phyloP scores from a whole-genome alignment of 2,888 invertebrate species.

The Steromphala cineraria region DNA sequence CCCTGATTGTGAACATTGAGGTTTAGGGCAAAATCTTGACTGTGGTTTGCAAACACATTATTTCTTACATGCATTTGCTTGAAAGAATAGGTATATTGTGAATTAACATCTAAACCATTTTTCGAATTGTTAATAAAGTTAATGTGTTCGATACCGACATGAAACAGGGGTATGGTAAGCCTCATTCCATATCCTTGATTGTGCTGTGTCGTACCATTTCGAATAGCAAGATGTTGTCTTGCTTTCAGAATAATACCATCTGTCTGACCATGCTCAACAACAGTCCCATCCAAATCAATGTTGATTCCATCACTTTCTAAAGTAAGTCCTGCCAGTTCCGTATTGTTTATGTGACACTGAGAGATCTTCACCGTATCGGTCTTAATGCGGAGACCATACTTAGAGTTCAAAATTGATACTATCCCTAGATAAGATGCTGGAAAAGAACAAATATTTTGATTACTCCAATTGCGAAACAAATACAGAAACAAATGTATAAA shows the following conservation, averaged over 20 bases:
- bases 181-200: not conserved
- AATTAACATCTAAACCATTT: not conserved
- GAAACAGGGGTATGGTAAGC: not conserved
- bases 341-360: constrained; percentile 12
- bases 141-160: not conserved
- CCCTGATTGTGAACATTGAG: no score
- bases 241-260: not conserved
- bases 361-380: constrained; percentile 3
- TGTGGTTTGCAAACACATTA: not conserved
- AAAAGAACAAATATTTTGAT: not conserved
- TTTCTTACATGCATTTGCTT: not conserved
- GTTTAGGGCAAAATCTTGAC: not conserved
- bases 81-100: not conserved
- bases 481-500: no score
- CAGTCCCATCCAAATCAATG: constrained; percentile 11
- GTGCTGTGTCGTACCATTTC: constrained; percentile 9
- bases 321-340: not conserved
- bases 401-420: not conserved
- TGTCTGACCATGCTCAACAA: not conserved
- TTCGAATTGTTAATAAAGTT: not conserved
- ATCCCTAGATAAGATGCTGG: not conserved
- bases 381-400: not conserved
- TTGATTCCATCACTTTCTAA: not conserved
- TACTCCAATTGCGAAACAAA: not conserved
- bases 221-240: not conserved